Evolutionary conservation across 2,888 invertebrate species (phyloP).

Genomic region (Ophion slaviceki): DNA sequence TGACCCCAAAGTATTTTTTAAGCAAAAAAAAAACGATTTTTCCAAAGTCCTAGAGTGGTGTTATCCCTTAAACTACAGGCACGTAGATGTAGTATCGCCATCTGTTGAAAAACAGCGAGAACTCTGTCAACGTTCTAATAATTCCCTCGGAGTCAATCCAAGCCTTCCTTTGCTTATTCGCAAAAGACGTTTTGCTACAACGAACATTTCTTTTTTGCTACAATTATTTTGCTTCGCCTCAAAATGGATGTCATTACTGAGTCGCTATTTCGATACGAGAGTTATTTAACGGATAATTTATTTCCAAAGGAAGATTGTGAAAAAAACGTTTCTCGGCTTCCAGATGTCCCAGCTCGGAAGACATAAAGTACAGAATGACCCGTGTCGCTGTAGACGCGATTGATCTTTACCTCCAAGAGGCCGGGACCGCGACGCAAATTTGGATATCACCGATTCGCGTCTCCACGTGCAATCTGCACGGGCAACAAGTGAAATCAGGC

Average conservation of each 20-base stretch:
- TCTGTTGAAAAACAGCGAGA: too few relatives aligned
- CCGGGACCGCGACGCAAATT: constrained; percentile 93
- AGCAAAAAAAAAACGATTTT: too few relatives aligned
- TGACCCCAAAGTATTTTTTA: too few relatives aligned
- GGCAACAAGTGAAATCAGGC: constrained; percentile 94
- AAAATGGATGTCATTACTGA: too few relatives aligned
- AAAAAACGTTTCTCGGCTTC: constrained; percentile 4
- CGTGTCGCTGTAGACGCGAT: constrained; percentile 94
- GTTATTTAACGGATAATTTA: background rate
- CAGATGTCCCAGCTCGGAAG: constrained; percentile 81
- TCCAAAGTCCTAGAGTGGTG: too few relatives aligned
- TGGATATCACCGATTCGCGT: constrained; percentile 95
- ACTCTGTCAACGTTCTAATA: background rate
- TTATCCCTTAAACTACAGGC: too few relatives aligned
- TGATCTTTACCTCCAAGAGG: constrained; percentile 95
- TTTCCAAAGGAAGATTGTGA: background rate
- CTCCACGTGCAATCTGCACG: constrained; percentile 97
- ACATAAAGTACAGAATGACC: constrained; percentile 96
- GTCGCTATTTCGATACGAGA: too few relatives aligned
- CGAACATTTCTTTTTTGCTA: too few relatives aligned
- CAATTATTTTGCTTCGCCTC: background rate
- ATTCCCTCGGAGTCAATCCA: background rate
- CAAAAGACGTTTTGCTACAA: too few relatives aligned
- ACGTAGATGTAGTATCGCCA: too few relatives aligned
- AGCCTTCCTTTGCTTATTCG: background rate